Evolutionary conservation across 2,113 vertebrate genomes (phyloP).

Genomic region (Prolemur simus): DNA sequence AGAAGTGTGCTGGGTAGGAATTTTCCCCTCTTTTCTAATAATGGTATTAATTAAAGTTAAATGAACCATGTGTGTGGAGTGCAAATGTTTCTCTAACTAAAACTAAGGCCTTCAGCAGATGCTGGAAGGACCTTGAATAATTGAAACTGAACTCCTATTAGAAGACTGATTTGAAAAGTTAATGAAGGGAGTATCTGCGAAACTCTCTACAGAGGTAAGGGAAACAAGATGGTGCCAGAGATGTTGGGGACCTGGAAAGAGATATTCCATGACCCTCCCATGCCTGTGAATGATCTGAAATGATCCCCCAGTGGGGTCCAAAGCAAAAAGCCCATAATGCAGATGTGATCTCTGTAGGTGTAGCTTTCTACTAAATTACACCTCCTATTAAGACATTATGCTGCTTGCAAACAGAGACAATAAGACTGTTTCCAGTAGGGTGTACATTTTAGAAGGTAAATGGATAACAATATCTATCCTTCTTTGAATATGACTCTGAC

Average conservation of each 20-base stretch:
- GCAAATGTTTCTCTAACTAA: background rate
- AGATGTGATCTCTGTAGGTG: background rate
- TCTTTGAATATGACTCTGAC: background rate
- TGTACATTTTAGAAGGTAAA: background rate
- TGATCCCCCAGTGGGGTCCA: background rate
- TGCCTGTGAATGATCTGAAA: background rate
- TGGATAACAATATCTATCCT: background rate
- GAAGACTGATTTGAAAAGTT: background rate
- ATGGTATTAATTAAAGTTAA: background rate
- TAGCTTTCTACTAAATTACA: background rate
- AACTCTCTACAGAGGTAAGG: background rate
- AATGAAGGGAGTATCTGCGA: background rate
- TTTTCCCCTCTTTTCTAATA: background rate
- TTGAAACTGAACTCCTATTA: background rate
- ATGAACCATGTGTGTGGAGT: background rate
- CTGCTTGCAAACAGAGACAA: background rate
- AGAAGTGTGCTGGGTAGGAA: background rate
- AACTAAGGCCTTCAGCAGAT: background rate
- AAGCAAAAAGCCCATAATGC: background rate
- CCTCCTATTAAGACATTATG: background rate
- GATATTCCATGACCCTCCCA: background rate
- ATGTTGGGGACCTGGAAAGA: background rate
- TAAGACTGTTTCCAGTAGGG: background rate
- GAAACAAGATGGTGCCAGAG: background rate
- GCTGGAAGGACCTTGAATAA: background rate